A percentile compares a stretch with the other conserved stretches of the same genome.
Conservation (phyloP, 2,888 invertebrate genomes). For the Ennomos quercinarius region DNA sequence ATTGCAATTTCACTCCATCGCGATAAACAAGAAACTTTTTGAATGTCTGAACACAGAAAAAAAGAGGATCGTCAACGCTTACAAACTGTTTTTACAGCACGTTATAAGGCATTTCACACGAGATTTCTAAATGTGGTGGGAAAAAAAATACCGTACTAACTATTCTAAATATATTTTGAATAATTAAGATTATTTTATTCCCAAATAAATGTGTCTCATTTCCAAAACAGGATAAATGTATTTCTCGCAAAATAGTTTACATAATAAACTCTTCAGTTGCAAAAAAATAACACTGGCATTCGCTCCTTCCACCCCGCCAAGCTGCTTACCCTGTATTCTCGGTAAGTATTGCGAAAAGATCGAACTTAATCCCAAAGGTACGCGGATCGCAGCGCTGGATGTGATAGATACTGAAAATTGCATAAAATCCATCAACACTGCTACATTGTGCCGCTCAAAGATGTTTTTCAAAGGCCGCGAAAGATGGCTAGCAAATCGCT, state of each 20-base stretch:
- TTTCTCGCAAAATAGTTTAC: too few relatives aligned
- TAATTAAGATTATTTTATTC: too few relatives aligned
- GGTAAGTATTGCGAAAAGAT: conserved; percentile 83
- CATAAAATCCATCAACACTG: conserved; percentile 84
- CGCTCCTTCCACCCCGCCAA: conserved; percentile 46
- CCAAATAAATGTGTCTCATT: too few relatives aligned
- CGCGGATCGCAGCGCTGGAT: conserved; percentile 70
- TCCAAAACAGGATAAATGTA: too few relatives aligned
- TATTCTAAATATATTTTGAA: too few relatives aligned
- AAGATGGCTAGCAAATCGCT: conserved; percentile 26
- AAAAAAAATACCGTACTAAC: too few relatives aligned
- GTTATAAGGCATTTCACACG: too few relatives aligned
- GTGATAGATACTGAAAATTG: conserved; percentile 85
- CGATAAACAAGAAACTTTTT: conserved; percentile 11
- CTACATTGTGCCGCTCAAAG: conserved; percentile 66
- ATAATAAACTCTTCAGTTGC: too few relatives aligned
- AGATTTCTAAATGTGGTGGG: too few relatives aligned
- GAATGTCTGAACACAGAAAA: conserved; percentile 4
- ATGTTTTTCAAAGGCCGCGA: conserved; percentile 49
- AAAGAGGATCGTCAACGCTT: not conserved
- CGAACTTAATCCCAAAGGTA: conserved; percentile 80
- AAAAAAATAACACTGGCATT: conserved; percentile 1
- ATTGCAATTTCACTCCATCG: conserved; percentile 12
- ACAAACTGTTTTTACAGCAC: too few relatives aligned
- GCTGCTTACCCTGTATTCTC: conserved; percentile 74